Evolutionary conservation across 1,140 invertebrate species (phyloP).

Genomic region (Drosophila leontia): DNA sequence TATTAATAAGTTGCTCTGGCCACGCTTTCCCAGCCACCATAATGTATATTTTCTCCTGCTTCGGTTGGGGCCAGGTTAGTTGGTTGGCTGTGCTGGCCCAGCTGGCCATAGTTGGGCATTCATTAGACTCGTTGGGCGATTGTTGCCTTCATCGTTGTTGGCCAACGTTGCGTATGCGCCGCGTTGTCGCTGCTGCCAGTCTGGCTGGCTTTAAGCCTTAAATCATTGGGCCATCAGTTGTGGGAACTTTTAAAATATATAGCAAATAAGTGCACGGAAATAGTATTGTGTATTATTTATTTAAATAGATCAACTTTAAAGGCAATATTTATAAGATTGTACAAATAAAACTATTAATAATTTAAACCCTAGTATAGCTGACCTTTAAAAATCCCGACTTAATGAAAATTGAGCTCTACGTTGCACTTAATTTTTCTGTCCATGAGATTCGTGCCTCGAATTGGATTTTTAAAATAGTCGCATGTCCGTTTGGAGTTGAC

Average conservation of each 20-base stretch:
- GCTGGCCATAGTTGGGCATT: conserved; percentile 44
- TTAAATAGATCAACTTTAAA: not conserved
- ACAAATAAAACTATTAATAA: not conserved
- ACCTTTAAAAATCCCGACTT: not conserved
- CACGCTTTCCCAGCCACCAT: conserved; percentile 56
- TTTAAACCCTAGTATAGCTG: not conserved
- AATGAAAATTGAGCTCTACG: not conserved
- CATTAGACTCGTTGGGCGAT: conserved; percentile 46
- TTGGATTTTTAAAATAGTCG: conserved; percentile 2
- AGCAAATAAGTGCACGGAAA: too few species aligned
- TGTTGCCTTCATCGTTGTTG: conserved; percentile 18
- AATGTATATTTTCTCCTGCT: conserved; percentile 51
- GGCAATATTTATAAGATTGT: not conserved
- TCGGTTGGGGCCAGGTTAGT: conserved; percentile 24
- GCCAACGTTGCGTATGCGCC: conserved; percentile 53
- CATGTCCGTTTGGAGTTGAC: conserved; percentile 11
- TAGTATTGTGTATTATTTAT: not conserved
- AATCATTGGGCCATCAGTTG: conserved; percentile 13
- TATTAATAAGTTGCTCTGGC: conserved; percentile 69
- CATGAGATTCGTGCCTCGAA: conserved; percentile 2
- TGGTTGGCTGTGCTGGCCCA: conserved; percentile 23
- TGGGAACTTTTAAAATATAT: not conserved
- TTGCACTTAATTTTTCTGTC: not conserved
- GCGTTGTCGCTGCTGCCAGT: conserved; percentile 5
- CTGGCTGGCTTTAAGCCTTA: conserved; percentile 17